phyloP scores from a whole-genome alignment of 1,140 invertebrate genomes.

The Trichonephila clavata region DNA sequence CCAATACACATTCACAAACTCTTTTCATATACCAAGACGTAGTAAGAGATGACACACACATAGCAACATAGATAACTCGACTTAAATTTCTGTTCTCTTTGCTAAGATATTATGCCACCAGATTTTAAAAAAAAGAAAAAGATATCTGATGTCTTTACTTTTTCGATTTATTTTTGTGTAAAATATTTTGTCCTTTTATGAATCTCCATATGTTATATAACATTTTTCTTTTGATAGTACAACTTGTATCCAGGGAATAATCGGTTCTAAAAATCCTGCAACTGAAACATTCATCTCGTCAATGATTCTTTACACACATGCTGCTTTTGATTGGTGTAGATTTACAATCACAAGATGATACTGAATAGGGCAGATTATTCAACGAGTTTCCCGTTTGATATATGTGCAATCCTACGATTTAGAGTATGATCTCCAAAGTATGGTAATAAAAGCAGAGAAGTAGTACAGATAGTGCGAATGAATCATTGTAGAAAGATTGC shows the following conservation, averaged over 20 bases:
- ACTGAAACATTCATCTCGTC: not conserved
- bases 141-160: not conserved
- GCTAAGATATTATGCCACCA: slow-evolving; percentile 44
- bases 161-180: not conserved
- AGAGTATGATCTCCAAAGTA: slow-evolving; percentile 1
- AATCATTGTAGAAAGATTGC: slow-evolving; percentile 36
- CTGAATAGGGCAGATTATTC: not conserved
- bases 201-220: not conserved
- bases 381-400: not conserved
- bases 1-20: not conserved
- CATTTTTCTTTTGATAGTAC: not conserved
- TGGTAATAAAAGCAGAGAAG: not conserved
- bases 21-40: not conserved
- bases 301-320: not conserved
- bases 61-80: not conserved
- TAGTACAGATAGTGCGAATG: too few relatives aligned
- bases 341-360: not conserved
- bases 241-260: not conserved
- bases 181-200: slow-evolving; percentile 8
- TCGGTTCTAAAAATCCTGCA: not conserved
- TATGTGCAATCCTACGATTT: not conserved
- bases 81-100: slow-evolving; percentile 7
- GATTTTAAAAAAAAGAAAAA: not conserved
- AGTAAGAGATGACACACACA: not conserved
- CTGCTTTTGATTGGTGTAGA: not conserved